A percentile compares a stretch with the other conserved stretches of the same genome.
Evolutionary conservation across 2,113 vertebrate genomes (phyloP).

Genomic region (Tachysurus fulvidraco): DNA sequence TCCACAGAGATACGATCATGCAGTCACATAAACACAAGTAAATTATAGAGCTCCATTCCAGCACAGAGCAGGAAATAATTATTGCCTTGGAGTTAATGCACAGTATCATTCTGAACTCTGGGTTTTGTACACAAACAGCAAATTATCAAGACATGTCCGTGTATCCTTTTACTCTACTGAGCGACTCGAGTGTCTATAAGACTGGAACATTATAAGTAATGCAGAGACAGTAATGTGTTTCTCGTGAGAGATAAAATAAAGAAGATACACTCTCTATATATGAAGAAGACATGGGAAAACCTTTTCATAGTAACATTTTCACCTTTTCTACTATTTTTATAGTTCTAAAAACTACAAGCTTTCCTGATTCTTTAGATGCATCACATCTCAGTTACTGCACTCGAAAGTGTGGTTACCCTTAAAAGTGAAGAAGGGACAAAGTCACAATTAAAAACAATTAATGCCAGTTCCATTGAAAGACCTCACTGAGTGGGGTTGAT

Average conservation of each 20-base stretch:
- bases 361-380: neutral
- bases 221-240: neutral
- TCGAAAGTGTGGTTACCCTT: neutral
- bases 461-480: neutral
- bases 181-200: conserved; percentile 17
- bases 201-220: neutral
- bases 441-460: neutral
- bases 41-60: conserved; percentile 53
- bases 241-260: neutral
- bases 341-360: neutral
- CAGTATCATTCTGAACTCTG: conserved; percentile 39
- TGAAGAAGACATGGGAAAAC: neutral
- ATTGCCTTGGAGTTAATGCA: conserved; percentile 51
- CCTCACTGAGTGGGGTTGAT: neutral
- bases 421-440: neutral
- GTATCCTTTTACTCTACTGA: conserved; percentile 28
- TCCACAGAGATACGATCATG: conserved; percentile 55
- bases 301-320: neutral
- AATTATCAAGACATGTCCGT: conserved; percentile 32
- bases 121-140: conserved; percentile 48
- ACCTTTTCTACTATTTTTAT: no score
- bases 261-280: no score
- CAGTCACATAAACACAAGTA: conserved; percentile 55
- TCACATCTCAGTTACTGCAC: neutral
- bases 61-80: conserved; percentile 55